Conservation (phyloP, 2,888 invertebrate genomes). For the Phymatocera aterrima region DNA sequence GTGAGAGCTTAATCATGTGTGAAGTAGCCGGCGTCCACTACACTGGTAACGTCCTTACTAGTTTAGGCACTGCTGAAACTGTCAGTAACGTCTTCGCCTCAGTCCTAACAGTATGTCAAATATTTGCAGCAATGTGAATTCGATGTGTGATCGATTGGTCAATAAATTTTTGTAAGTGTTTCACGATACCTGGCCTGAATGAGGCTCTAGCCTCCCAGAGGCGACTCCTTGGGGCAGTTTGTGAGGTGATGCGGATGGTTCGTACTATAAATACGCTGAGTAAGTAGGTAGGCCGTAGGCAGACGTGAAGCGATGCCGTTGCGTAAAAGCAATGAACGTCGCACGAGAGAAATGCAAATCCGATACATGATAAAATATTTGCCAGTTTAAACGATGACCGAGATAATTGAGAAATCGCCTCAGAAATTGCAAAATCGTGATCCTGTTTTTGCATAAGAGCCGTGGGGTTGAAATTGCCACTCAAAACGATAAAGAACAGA, state of each 20-base stretch:
- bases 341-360: not conserved
- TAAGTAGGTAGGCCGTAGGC: too few species aligned
- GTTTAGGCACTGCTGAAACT: too few species aligned
- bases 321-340: slow-evolving; percentile 2
- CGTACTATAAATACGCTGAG: not conserved
- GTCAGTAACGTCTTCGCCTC: too few species aligned
- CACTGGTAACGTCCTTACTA: too few species aligned
- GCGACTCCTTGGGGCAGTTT: too few species aligned
- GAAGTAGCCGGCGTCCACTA: not conserved
- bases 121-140: too few species aligned
- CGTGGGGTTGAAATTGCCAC: not conserved
- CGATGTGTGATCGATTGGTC: too few species aligned
- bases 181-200: too few species aligned
- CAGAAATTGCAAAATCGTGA: slow-evolving; percentile 16
- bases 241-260: not conserved
- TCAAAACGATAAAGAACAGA: not conserved
- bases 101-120: too few species aligned
- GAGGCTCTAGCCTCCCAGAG: too few species aligned
- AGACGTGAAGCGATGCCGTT: not conserved
- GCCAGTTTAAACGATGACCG: not conserved
- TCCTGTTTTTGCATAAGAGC: slow-evolving; percentile 4
- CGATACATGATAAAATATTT: not conserved
- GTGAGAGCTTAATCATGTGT: not conserved
- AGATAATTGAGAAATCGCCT: slow-evolving; percentile 26
- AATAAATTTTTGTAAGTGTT: too few species aligned